phyloP scores from a whole-genome alignment of 35 echinoderm and acorn worm genomes.

The Apostichopus parvimensis region DNA sequence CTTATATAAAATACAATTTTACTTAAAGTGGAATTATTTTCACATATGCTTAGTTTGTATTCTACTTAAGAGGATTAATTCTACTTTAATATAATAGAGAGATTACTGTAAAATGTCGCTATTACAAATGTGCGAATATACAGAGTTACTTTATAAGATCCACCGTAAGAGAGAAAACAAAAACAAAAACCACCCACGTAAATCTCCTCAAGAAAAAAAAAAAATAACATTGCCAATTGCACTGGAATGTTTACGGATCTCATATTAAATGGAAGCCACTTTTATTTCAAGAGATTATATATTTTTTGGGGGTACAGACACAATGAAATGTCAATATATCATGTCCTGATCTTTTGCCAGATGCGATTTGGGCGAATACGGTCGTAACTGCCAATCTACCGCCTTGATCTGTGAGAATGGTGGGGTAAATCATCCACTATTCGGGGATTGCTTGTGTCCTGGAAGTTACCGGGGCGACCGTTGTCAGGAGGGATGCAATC shows the following conservation, averaged over 20 bases:
- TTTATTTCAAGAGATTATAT: neutral
- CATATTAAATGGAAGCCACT: neutral
- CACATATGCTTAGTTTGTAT: no score
- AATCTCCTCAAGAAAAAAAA: neutral
- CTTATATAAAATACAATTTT: no score
- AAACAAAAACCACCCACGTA: neutral
- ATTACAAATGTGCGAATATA: no score
- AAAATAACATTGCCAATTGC: neutral
- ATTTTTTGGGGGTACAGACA: neutral
- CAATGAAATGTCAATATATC: neutral
- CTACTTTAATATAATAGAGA: no score
- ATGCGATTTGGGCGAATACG: slow-evolving; percentile 8
- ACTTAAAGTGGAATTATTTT: no score
- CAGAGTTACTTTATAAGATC: no score
- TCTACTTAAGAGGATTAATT: no score
- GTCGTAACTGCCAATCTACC: neutral
- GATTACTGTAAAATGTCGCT: no score
- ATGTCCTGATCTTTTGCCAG: neutral
- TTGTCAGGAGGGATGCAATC: slow-evolving; percentile 8
- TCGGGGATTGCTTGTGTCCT: slow-evolving; percentile 17
- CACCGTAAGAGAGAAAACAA: no score
- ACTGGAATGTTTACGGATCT: neutral
- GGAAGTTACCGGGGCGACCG: slow-evolving; percentile 7
- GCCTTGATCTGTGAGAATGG: slow-evolving; percentile 5
- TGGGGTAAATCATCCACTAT: slow-evolving; percentile 18